A percentile compares a stretch with the other conserved stretches of the same genome.
These are phyloP conservation scores for Antennarius striatus DNA, from an alignment of 2,113 vertebrate species.

Conservation along the genomic window DNA sequence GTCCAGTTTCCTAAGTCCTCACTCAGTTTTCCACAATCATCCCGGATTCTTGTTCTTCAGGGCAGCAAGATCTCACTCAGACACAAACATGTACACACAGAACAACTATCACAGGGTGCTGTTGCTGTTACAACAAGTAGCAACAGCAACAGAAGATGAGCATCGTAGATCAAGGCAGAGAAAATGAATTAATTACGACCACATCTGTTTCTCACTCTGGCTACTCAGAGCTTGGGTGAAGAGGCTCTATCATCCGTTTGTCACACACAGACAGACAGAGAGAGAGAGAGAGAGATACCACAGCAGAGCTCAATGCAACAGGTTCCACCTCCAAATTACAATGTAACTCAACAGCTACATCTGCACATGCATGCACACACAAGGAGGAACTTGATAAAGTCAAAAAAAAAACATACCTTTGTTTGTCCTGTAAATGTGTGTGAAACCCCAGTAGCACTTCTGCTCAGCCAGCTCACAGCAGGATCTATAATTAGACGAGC, in stretches of 20 bases:
- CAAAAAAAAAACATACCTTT: constrained; percentile 49
- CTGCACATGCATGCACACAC: neutral
- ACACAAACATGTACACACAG: constrained; percentile 8
- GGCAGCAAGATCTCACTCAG: constrained; percentile 11
- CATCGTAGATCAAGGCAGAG: neutral
- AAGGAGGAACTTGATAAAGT: constrained; percentile 7
- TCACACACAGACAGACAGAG: neutral
- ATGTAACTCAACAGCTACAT: neutral
- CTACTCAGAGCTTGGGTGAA: neutral
- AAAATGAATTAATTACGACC: neutral
- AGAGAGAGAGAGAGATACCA: neutral
- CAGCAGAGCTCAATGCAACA: constrained; percentile 9
- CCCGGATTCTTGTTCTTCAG: constrained; percentile 40
- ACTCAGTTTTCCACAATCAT: constrained; percentile 76
- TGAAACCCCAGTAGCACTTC: constrained; percentile 65
- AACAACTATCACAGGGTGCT: constrained; percentile 14
- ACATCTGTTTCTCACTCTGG: neutral
- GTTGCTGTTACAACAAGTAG: constrained; percentile 17
- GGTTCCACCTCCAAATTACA: neutral
- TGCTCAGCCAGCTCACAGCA: constrained; percentile 67
- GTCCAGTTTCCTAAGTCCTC: constrained; percentile 69
- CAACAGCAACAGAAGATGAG: neutral
- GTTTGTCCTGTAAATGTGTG: constrained; percentile 64
- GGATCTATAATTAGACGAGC: constrained; percentile 76
- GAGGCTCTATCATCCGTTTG: neutral